Conservation (phyloP, 2,888 invertebrate genomes). For the Athripsodes cinereus region DNA sequence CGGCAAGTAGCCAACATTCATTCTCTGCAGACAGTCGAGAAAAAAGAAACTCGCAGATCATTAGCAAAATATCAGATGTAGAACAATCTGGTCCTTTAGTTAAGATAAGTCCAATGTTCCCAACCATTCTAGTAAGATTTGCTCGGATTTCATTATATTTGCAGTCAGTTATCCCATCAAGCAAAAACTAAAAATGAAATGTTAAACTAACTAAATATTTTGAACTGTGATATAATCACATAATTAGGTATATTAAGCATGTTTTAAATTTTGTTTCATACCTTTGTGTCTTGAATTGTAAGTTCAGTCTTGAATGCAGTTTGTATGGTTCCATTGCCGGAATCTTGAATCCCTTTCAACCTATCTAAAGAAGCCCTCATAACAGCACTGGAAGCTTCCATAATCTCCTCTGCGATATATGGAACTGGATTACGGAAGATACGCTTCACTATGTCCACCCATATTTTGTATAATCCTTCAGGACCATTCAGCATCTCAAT, state of each 20-base stretch:
- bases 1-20: constrained; percentile 67
- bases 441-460: constrained; percentile 59
- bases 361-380: constrained; percentile 69
- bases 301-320: constrained; percentile 49
- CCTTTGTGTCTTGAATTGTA: constrained; percentile 53
- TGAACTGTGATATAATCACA: not conserved
- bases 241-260: too few relatives aligned
- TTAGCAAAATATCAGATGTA: constrained; percentile 29
- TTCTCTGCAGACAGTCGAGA: constrained; percentile 55
- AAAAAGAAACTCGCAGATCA: constrained; percentile 55
- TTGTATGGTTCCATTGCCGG: constrained; percentile 1
- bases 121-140: constrained; percentile 54
- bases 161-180: constrained; percentile 49
- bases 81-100: constrained; percentile 36
- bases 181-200: constrained; percentile 42
- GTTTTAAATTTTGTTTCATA: constrained; percentile 27
- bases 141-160: constrained; percentile 51
- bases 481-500: constrained; percentile 60
- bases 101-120: constrained; percentile 48
- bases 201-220: not conserved
- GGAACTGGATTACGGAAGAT: constrained; percentile 51
- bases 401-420: constrained; percentile 44
- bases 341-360: constrained; percentile 46
- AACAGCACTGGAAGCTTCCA: constrained; percentile 67
- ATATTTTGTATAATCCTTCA: constrained; percentile 55